Evolutionary conservation across 2,797 vertebrate genomes (phyloP), one percentile per base, ranked within the genome.

Genomic region (Chaetophractus vellerosus): DNA sequence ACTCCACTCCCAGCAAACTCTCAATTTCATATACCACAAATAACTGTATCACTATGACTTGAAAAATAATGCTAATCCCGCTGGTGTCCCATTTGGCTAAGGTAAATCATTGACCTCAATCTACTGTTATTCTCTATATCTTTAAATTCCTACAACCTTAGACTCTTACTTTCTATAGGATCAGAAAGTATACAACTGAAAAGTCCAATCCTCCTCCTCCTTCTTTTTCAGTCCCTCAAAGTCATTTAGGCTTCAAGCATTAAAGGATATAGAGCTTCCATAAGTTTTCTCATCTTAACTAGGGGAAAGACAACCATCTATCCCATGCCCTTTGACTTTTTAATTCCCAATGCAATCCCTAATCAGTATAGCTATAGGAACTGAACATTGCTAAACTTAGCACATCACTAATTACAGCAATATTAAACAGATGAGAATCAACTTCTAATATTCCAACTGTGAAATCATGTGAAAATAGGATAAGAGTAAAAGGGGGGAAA

Each of bases 381-480:
- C 0, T 14, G 87, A 45, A 57, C 24, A 38, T 38, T 75, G 38
- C 38, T 87, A 87, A 57, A 87, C 7, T 48, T 90, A 66, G n/a
- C 2, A 19, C 1, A 21, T n/a, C 19, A n/a, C 52, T 68, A 82
- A 14, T 72, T 86, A 64, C n/a, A 50, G 1, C 10, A 88, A 55
- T 63, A 33, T 26, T 24, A 78, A 88, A 78, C 45, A 31, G 28
- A 61, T 71, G 6, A 76, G 36, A 83, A 55, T 16, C 28, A 24
- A 38, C 61, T 55, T 83, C 33, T 88, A 63, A 69, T 41, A 72
- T 55, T 63, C 63, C 21, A 78, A 78, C 1, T 78, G 24, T 78
- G 24, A 88, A 64, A 64, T 7, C 19, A 55, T 38, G 18, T 75
- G 24, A 88, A 88, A 78, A 82, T 36, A 83, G 55, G 92, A 83